Conservation (phyloP, 2,888 invertebrate genomes). For the Amphipyra tragopoginis region DNA sequence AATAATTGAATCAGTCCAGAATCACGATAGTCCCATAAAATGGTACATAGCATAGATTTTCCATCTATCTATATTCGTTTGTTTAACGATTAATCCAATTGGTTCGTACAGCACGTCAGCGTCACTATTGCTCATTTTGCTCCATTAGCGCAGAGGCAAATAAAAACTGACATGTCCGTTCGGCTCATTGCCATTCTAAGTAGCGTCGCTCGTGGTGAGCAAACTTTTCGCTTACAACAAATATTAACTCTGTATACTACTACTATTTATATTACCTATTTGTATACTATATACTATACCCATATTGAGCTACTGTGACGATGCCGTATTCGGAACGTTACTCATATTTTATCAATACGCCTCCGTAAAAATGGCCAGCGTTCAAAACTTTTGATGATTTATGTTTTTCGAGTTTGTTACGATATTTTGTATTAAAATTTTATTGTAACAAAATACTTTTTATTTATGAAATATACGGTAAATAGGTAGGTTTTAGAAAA, state of each 20-base stretch:
- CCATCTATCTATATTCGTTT: slow-evolving; percentile 16
- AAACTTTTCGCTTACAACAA: slow-evolving; percentile 58
- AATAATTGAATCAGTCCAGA: neutral
- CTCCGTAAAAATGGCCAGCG: slow-evolving; percentile 41
- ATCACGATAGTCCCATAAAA: neutral
- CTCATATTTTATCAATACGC: slow-evolving; percentile 50
- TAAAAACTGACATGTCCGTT: slow-evolving; percentile 71
- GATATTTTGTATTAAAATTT: slow-evolving; percentile 47
- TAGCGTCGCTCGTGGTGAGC: slow-evolving; percentile 30
- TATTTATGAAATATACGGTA: slow-evolving; percentile 30
- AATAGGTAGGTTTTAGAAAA: slow-evolving; percentile 20
- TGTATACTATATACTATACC: slow-evolving; percentile 38
- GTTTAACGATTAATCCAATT: slow-evolving; percentile 35
- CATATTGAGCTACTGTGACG: slow-evolving; percentile 35
- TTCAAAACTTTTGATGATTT: slow-evolving; percentile 52
- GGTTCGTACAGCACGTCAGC: slow-evolving; percentile 20
- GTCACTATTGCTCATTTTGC: slow-evolving; percentile 57
- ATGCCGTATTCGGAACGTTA: slow-evolving; percentile 33
- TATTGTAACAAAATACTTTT: slow-evolving; percentile 42
- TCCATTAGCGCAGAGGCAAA: slow-evolving; percentile 61
- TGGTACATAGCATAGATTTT: slow-evolving; percentile 14
- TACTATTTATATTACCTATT: slow-evolving; percentile 58
- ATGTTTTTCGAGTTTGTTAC: slow-evolving; percentile 43
- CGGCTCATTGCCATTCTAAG: slow-evolving; percentile 59
- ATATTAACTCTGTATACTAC: slow-evolving; percentile 53